These are phyloP conservation scores for Metopolophium dirhodum DNA, from an alignment of 1,140 invertebrate genomes.

Conservation along the genomic window DNA sequence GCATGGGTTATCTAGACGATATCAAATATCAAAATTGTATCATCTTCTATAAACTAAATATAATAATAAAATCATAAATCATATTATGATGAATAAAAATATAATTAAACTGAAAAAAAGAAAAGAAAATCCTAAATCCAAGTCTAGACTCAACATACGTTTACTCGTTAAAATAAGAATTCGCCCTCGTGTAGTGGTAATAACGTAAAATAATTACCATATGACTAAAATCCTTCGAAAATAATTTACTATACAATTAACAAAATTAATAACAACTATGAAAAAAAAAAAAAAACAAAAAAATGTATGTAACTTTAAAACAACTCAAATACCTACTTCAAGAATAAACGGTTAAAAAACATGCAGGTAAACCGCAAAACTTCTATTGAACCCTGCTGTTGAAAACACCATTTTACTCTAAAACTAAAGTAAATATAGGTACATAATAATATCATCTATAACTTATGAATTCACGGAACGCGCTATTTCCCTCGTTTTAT, in stretches of 20 bases:
- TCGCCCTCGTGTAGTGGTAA: background rate
- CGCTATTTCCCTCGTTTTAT: background rate
- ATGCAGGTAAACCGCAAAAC: background rate
- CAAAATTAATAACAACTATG: background rate
- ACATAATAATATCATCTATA: background rate
- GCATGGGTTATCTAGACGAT: too few relatives aligned
- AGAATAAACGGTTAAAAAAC: background rate
- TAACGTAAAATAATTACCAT: background rate
- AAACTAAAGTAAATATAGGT: background rate
- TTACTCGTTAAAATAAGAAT: background rate
- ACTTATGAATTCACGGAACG: background rate
- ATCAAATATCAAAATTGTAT: too few relatives aligned
- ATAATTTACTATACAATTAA: background rate
- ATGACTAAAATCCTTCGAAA: background rate
- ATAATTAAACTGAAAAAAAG: background rate
- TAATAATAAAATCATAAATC: too few relatives aligned
- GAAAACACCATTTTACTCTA: background rate
- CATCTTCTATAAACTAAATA: too few relatives aligned
- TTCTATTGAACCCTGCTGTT: background rate
- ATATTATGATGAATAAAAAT: background rate
- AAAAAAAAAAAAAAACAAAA: too few relatives aligned
- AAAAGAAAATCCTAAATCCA: background rate
- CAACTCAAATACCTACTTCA: background rate
- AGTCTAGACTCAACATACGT: background rate
- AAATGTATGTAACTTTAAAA: too few relatives aligned